Evolutionary conservation across 2,797 vertebrate genomes (phyloP), one percentile per base, ranked within the genome.

Genomic region (Danionella dracula): DNA sequence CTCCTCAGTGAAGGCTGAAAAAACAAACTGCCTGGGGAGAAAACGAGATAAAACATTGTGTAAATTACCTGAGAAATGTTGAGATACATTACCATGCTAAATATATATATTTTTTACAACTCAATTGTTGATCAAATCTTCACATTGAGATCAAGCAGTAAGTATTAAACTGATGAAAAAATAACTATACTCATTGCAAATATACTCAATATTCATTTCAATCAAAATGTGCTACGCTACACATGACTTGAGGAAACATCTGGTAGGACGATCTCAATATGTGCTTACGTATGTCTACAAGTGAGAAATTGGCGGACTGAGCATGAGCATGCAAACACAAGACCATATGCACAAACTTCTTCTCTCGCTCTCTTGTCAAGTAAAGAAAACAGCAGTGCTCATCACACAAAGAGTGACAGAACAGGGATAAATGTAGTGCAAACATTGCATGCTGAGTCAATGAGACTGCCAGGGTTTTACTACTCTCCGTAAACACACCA

Each of bases 1-100:
- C 88, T 97, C 94, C 88, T 94, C 89, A 0, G 93, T 97, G 83
- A 99, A 97, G 88, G 94, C 92, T 13, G 88, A 81, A 80, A 98
- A 97, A 69, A 97, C 91, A 77, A 91, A 93, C 76, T 95, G 95
- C 88, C 96, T 98, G 79, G 31, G 82, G 76, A 17, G 65, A 21
- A 73, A 1, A 71, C 38, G 21, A 66, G 51, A 53, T 76, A 13
- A 60, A 44, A 34, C 32, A 0, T 59, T 34, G 17, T n/a, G n/a
- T n/a, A n/a, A n/a, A n/a, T n/a, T n/a, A n/a, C n/a, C n/a, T n/a
- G n/a, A n/a, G n/a, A n/a, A n/a, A n/a, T n/a, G n/a, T n/a, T n/a
- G n/a, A n/a, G n/a, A n/a, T n/a, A n/a, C n/a, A n/a, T n/a, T n/a
- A n/a, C n/a, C n/a, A n/a, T n/a, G n/a, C n/a, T n/a, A n/a, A n/a